Conservation (phyloP, 2,113 vertebrate genomes). For the Polypterus bichir region DNA sequence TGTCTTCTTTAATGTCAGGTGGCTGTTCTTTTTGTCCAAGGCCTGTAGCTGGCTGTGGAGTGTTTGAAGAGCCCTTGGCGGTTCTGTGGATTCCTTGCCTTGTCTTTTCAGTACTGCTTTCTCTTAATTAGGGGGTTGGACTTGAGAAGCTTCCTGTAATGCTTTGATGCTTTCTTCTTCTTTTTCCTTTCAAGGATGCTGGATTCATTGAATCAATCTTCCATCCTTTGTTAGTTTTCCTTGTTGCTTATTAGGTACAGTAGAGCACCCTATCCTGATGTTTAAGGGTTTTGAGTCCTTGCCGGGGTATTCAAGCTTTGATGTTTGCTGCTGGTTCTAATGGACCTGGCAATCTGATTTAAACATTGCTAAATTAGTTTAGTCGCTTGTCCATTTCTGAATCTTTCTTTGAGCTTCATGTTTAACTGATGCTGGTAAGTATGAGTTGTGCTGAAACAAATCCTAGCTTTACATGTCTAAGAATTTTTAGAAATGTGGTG, state of each 20-base stretch:
- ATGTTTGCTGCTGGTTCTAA: no score
- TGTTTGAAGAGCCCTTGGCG: constrained; percentile 64
- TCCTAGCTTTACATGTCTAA: background rate
- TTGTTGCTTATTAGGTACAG: no score
- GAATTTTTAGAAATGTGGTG: background rate
- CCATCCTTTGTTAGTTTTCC: no score
- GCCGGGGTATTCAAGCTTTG: no score
- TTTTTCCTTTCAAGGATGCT: no score
- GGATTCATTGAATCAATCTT: no score
- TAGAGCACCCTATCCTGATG: no score
- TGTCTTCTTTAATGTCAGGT: constrained; percentile 34
- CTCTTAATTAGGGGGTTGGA: constrained; percentile 82
- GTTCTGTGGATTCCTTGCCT: constrained; percentile 57
- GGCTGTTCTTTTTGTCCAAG: constrained; percentile 24
- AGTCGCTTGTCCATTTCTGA: no score
- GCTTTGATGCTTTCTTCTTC: constrained; percentile 43
- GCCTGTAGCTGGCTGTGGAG: constrained; percentile 48
- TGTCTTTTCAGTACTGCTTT: constrained; percentile 75
- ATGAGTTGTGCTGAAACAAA: background rate
- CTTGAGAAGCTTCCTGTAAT: constrained; percentile 51
- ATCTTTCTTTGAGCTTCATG: no score
- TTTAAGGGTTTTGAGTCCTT: no score
- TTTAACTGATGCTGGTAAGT: background rate
- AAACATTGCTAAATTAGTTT: no score
- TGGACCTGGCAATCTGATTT: no score